Percentiles rank a stretch among this genome's conserved stretches.
Conservation (phyloP, 2,797 vertebrate species). For the Darevskia mixta region DNA sequence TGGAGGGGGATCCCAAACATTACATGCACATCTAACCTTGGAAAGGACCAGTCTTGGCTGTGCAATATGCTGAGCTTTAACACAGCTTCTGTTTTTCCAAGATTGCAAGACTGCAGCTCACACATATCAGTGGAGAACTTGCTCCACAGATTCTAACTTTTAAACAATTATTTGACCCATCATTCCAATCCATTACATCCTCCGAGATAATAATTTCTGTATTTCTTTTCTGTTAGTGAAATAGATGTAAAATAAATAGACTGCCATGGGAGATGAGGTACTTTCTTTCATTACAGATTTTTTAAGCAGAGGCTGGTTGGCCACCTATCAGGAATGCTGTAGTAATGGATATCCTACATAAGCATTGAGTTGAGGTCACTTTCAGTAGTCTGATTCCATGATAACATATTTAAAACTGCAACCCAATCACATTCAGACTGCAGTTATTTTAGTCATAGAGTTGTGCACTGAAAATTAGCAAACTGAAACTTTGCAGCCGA, state of each 20-base stretch:
- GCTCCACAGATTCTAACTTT: slow-evolving; percentile 37
- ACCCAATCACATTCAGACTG: slow-evolving; percentile 21
- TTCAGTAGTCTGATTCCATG: neutral
- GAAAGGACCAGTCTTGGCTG: neutral
- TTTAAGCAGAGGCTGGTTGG: neutral
- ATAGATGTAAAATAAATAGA: slow-evolving; percentile 52
- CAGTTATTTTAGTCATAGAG: slow-evolving; percentile 40
- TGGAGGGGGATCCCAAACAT: neutral
- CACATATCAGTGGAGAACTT: neutral
- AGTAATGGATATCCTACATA: neutral
- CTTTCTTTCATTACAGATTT: neutral
- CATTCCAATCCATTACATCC: slow-evolving; percentile 21
- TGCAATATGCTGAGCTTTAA: neutral
- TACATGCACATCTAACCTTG: neutral
- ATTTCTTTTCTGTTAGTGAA: slow-evolving; percentile 57
- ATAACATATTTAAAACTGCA: slow-evolving; percentile 19
- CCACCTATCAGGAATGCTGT: neutral
- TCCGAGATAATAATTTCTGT: slow-evolving; percentile 60
- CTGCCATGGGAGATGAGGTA: too few species aligned
- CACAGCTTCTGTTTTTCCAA: neutral
- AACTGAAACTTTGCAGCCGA: slow-evolving; percentile 58
- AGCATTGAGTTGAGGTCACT: neutral
- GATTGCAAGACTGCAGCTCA: neutral
- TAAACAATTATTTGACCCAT: slow-evolving; percentile 53
- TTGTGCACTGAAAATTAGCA: slow-evolving; percentile 50